Base-by-base conservation (phyloP, 2,113 vertebrate genomes). In the Tyto alba region DNA sequence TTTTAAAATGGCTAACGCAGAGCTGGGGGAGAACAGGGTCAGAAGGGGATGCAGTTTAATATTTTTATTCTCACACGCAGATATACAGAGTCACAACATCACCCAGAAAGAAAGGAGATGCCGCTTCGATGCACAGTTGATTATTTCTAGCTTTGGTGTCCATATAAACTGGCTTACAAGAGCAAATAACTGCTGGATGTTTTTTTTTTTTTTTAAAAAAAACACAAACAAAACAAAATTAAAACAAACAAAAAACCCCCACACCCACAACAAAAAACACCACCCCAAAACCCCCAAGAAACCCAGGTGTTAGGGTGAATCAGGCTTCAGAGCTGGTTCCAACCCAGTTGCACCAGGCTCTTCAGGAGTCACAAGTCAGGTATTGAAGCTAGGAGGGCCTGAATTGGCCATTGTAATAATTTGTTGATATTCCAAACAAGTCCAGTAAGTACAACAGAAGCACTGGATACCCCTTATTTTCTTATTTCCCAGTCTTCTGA, bases 1-100 rank as follows among this genome's bases (percentile, higher is more conserved):
- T 16, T 48, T 40, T 50, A 59, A 90, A 90, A 97, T 73, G 82
- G 92, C 90, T 91, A 96, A 93, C 30, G 4, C 34, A 41, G 77
- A 53, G 50, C 87, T 38, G 45, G 40, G 48, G 72, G 60, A 83
- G 48, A 74, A 19, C 6, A 13, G 36, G 19, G 34, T 53, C 50
- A 62, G 50, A 41, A 74, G 10, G 20, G 34, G 56, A 94, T 63
- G 77, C 84, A 20, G 27, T 10, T 87, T 27, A 27, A 18, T 43
- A 30, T 62, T 85, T 89, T 69, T 30, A 30, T 38, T 93, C 53
- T 67, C 68, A 20, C 32, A 43, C 1, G 0, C 22, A 23, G 4
- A 0, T 36, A 29, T 12, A 38, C 29, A 75, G 22, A 8, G 59
- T 82, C 40, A 48, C 41, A 36, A 13, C 27, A 32, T 36, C 66